phyloP scores from a whole-genome alignment of 2,888 invertebrate genomes.

The Lasioglossum zephyrum region DNA sequence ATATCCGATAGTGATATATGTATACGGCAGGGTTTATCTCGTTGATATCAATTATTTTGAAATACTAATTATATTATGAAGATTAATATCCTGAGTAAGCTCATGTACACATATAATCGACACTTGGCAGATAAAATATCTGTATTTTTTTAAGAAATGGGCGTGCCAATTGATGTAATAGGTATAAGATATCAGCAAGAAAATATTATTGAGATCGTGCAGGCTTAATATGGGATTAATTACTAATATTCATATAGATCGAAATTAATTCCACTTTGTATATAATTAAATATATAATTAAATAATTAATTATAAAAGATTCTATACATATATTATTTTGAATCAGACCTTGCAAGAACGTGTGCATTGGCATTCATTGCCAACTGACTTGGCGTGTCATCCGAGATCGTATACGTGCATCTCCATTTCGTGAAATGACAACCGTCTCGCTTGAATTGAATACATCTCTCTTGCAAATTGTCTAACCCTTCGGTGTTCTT shows the following conservation, averaged over 20 bases:
- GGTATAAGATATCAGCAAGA: neutral
- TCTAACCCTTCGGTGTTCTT: conserved; percentile 88
- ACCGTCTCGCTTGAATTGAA: conserved; percentile 87
- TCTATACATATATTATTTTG: neutral
- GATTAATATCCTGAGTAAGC: neutral
- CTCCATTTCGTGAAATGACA: conserved; percentile 89
- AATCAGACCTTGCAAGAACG: conserved; percentile 85
- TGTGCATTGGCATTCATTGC: conserved; percentile 87
- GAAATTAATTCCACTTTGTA: neutral
- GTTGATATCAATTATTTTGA: neutral
- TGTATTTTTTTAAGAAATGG: neutral
- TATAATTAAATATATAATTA: neutral
- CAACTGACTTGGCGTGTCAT: conserved; percentile 86
- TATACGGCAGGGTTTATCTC: neutral
- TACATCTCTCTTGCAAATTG: conserved; percentile 86
- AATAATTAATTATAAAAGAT: neutral
- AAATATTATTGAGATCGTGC: neutral
- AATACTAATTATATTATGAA: neutral
- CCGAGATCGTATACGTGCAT: conserved; percentile 86
- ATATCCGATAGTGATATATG: too few relatives aligned
- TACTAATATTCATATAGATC: neutral
- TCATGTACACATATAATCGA: neutral
- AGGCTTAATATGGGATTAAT: neutral
- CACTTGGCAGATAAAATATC: neutral
- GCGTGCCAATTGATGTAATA: neutral